Base-by-base conservation (phyloP, 92 coral and sea anemone species). In the Anthopleura xanthogrammica region DNA sequence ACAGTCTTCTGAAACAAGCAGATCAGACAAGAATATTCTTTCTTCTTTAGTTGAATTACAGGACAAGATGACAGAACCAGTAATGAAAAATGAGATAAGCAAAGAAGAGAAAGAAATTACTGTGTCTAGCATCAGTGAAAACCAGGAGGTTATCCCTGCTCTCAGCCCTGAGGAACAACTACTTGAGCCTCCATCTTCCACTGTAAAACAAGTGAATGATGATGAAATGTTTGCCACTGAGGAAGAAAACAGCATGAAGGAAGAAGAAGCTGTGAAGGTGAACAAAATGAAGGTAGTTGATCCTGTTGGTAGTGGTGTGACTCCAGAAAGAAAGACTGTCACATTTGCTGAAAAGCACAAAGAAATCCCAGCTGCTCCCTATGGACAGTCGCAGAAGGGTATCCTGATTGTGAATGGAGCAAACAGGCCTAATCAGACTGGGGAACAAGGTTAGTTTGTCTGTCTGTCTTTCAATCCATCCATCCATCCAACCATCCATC, bases 261-360 rank as follows among this genome's bases (percentile, higher is more conserved):
- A 81, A 19, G 83, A 80, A 41, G 41, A 55, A 22, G 2, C 77
- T 16, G 1, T 70, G 3, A 81, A 81, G 56, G 48, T n/a, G 16
- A 16, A 50, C 65, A 70, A 81, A 48, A 22, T 48, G 52, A 68
- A 76, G 42, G 86, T 52, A 0, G 80, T 80, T 72, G 90, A 90
- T 20, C 52, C 77, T 46, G 43, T 41, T 2, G n/a, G 58, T 0
- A 50, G 72, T 48, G 11, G 71, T 52, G 17, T 13, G 4, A 48
- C 77, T 12, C 91, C 90, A 1, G 94, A 91, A 60, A 91, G 85
- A 83, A 91, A 91, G 90, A 91, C 94, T n/a, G 94, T 91, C 3
- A 91, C 85, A 20, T 91, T 91, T 88, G 92, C 92, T 0, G 94
- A 91, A 19, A 84, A 74, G 36, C 77, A 84, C 60, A 86, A 86